Conservation (phyloP, 2,888 invertebrate species). For the Liposcelis brunnea region DNA sequence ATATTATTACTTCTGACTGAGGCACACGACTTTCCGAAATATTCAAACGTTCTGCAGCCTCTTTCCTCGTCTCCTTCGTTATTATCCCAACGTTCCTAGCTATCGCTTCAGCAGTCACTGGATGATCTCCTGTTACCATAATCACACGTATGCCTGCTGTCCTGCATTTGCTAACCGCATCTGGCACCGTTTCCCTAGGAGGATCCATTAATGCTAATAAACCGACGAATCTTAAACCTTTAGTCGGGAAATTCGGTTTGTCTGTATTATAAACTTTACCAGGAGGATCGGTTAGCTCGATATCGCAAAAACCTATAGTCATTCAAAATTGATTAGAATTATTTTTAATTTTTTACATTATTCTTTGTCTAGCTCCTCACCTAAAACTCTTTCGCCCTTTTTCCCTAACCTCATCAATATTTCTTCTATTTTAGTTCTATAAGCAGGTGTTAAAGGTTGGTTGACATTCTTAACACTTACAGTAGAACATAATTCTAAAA, state of each 20-base stretch:
- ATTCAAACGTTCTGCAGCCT: conserved; percentile 80
- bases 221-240: conserved; percentile 42
- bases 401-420: conserved; percentile 28
- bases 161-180: conserved; percentile 49
- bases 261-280: conserved; percentile 23
- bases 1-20: background rate
- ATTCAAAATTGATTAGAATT: too few relatives aligned
- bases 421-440: background rate
- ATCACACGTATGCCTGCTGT: conserved; percentile 61
- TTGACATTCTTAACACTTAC: conserved; percentile 86
- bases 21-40: conserved; percentile 60
- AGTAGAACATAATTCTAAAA: conserved; percentile 75
- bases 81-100: conserved; percentile 58
- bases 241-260: conserved; percentile 45
- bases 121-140: conserved; percentile 74
- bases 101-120: conserved; percentile 59
- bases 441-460: conserved; percentile 69
- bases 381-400: too few relatives aligned
- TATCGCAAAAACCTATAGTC: conserved; percentile 48
- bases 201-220: conserved; percentile 47
- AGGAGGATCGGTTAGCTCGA: background rate
- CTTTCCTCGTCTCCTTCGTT: conserved; percentile 69
- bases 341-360: too few relatives aligned
- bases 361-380: too few relatives aligned
- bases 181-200: conserved; percentile 40